These are phyloP conservation scores for Acromyrmex heyeri DNA, from an alignment of 1,140 invertebrate species.

Conservation along the genomic window DNA sequence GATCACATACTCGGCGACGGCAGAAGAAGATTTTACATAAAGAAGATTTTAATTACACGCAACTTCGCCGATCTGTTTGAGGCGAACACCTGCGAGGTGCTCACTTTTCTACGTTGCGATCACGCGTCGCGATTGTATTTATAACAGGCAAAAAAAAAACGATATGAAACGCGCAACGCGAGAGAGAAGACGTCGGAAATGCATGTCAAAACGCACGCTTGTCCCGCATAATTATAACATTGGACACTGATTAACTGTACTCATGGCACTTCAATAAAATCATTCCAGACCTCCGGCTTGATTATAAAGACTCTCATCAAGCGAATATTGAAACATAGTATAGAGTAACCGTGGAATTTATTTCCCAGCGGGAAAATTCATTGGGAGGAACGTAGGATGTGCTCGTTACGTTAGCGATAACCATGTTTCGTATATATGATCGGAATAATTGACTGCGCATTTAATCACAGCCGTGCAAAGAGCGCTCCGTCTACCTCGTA, in stretches of 20 bases:
- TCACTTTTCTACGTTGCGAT: neutral
- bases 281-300: conserved; percentile 8
- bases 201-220: neutral
- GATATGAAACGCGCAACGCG: neutral
- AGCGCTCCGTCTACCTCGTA: neutral
- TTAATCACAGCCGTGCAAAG: neutral
- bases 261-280: conserved; percentile 32
- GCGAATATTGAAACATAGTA: neutral
- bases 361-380: neutral
- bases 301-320: neutral
- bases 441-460: conserved; percentile 12
- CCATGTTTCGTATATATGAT: neutral
- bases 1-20: neutral
- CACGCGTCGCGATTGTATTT: neutral
- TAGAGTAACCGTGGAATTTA: conserved; percentile 3
- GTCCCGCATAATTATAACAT: conserved; percentile 16
- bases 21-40: conserved; percentile 13
- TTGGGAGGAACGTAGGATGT: neutral
- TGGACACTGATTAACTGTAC: conserved; percentile 31
- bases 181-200: neutral
- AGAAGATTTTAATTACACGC: conserved; percentile 30
- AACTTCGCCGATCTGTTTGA: neutral
- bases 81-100: neutral
- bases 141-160: neutral
- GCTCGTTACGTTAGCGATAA: neutral